A percentile compares a stretch with the other conserved stretches of the same genome.
These are phyloP conservation scores for Drosophila affinis DNA, from an alignment of 2,888 invertebrate genomes.

Conservation along the genomic window DNA sequence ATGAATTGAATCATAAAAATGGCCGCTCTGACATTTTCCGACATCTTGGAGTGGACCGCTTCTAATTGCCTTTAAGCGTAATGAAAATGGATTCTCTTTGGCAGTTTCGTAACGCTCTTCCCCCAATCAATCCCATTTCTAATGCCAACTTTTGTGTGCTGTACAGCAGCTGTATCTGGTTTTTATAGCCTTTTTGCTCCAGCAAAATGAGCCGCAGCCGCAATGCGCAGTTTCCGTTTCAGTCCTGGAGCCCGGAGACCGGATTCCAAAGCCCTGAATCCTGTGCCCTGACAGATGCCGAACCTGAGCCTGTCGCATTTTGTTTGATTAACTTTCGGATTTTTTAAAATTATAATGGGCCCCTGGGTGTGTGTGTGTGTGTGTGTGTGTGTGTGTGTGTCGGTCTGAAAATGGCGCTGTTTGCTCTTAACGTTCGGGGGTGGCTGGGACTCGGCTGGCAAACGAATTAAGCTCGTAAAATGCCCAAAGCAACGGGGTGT, in stretches of 20 bases:
- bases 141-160: slow-evolving; percentile 22
- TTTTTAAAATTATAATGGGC: slow-evolving; percentile 72
- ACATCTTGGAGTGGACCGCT: slow-evolving; percentile 26
- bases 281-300: slow-evolving; percentile 5
- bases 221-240: slow-evolving; percentile 51
- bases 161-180: slow-evolving; percentile 28
- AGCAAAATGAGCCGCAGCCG: slow-evolving; percentile 44
- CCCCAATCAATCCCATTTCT: not conserved
- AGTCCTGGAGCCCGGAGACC: not conserved
- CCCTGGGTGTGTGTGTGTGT: slow-evolving; percentile 22
- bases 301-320: slow-evolving; percentile 45
- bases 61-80: slow-evolving; percentile 54
- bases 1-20: slow-evolving; percentile 61
- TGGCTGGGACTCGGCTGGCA: slow-evolving; percentile 38
- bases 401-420: slow-evolving; percentile 65
- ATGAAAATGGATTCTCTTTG: slow-evolving; percentile 34
- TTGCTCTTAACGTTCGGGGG: slow-evolving; percentile 48
- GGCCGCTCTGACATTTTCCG: slow-evolving; percentile 8
- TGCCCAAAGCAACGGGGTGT: slow-evolving; percentile 51
- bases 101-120: slow-evolving; percentile 1
- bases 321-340: slow-evolving; percentile 75
- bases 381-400: slow-evolving; percentile 14
- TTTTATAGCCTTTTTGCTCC: slow-evolving; percentile 42
- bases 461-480: slow-evolving; percentile 78
- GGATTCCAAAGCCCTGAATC: not conserved